Evolutionary conservation across 2,888 invertebrate genomes (phyloP), one percentile per base, ranked within the genome.

Genomic region (Xanthostigma xanthostigma): DNA sequence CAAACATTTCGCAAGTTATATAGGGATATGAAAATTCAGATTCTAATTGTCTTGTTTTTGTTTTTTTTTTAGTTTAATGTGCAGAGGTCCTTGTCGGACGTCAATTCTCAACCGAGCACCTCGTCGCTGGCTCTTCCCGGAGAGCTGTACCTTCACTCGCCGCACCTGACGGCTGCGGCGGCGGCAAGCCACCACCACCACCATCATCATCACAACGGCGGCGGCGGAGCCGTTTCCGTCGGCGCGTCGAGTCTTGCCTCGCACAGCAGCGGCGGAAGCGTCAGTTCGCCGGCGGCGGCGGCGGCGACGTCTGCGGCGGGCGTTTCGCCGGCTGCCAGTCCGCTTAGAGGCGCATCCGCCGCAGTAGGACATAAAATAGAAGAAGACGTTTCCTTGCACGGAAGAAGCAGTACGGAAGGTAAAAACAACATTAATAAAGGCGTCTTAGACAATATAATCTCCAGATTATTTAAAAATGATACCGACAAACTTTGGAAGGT

Each of bases 351-450:
- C 44, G 52, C 44, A 37, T 44, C 44, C 27, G 49, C 45, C 17
- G 50, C 42, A 38, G 49, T 43, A 50, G 35, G 51, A 45, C 72
- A 75, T 51, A 71, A 78, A 61, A 78, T 79, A 64, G 79, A 79
- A 65, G 79, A 79, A 62, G 76, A 77, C 56, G 72, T 76, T 54
- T 74, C 75, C 53, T 67, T 75, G 57, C 76, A 76, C 60, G 75
- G 75, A 37, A 70, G 77, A 55, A 72, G 75, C 63, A 76, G 76
- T 62, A 73, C 76, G 9, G 77, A 77, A 60, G 76, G 76, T 75
- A 51, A 59, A 56, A 58, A 46, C 50, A 53, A 33, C 2, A 17
- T 4, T 17, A 3, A 17, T 17, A 17, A 17, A 17, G 2, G 4
- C 2, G 17, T 17, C 3, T 17, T 4, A 17, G 17, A 17, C 17